Evolutionary conservation across 2,113 vertebrate genomes (phyloP).

Genomic region (Lepidothrix coronata): DNA sequence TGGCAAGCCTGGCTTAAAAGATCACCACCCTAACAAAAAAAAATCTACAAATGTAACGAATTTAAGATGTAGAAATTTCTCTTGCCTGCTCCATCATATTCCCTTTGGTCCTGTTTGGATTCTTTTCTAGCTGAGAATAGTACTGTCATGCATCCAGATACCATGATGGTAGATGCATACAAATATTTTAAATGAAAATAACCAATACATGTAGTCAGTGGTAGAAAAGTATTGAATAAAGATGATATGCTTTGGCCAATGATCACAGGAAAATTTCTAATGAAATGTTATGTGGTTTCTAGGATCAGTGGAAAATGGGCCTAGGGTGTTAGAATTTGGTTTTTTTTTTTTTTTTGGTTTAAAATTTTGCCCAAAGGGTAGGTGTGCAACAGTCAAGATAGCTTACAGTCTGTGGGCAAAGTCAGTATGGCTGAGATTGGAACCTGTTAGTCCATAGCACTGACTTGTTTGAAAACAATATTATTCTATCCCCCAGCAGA

Average conservation of each 20-base stretch:
- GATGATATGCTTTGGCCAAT: neutral
- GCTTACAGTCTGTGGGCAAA: neutral
- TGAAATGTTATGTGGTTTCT: neutral
- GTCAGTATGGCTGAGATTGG: neutral
- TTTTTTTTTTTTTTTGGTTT: accelerated
- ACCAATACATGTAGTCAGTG: neutral
- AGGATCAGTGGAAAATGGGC: neutral
- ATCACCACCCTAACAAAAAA: neutral
- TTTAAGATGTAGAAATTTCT: neutral
- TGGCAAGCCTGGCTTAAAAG: neutral
- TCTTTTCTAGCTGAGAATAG: constrained; percentile 10
- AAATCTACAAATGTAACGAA: neutral
- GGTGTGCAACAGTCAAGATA: neutral
- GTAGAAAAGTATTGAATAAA: neutral
- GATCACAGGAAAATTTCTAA: neutral
- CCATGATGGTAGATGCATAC: neutral
- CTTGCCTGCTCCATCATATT: neutral
- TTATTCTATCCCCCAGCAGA: neutral
- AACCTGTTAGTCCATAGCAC: neutral
- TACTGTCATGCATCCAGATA: constrained; percentile 21
- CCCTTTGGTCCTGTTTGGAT: constrained; percentile 21
- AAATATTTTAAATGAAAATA: constrained; percentile 22
- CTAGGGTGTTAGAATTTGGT: neutral
- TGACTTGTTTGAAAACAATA: neutral
- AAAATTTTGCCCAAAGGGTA: neutral